Base-by-base conservation (phyloP, 2,113 vertebrate species). In the Scomber japonicus region DNA sequence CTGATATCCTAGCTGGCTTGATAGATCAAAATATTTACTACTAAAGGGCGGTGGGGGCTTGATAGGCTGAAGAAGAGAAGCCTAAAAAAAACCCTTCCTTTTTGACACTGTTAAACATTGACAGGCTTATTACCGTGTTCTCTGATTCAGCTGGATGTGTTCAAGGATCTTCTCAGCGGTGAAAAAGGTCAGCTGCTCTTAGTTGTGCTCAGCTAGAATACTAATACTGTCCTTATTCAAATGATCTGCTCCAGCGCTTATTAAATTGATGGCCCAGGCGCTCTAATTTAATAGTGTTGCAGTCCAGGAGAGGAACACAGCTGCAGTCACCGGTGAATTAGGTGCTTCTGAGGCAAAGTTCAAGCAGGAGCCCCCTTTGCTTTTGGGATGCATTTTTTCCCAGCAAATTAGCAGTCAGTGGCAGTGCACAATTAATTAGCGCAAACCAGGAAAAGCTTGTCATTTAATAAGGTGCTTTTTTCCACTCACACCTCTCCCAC, bases 121-220 rank as follows among this genome's bases (percentile, higher is more conserved):
- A 95, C 94, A 91, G 85, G 94, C 96, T 97, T 97, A 97, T 97
- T 97, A 96, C 95, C 84, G 93, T 93, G 92, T 95, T 96, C 96
- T 97, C 95, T 90, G 89, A 97, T 97, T 97, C 96, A 94, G 95
- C 95, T 94, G 93, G 96, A 96, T 97, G 95, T 97, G 96, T 96
- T 98, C 96, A 98, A 98, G 97, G 96, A 97, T 97, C 96, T 96
- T 96, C 95, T 96, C 77, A 64, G 93, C 94, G 94, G 97, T 96
- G 96, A 97, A 96, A 98, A 99, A 99, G 97, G 97, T 99, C 97
- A 97, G 97, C 96, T 97, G 96, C 97, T 98, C 97, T 98, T 98
- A 96, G 96, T 96, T 95, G 96, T 95, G 96, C 97, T 96, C 95
- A 93, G 93, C 92, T 91, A 94, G 97, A 99, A 99, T 99, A 97